Percentiles rank a stretch among this genome's conserved stretches.
phyloP scores from a whole-genome alignment of 2,113 vertebrate species.

The Eidolon helvum region DNA sequence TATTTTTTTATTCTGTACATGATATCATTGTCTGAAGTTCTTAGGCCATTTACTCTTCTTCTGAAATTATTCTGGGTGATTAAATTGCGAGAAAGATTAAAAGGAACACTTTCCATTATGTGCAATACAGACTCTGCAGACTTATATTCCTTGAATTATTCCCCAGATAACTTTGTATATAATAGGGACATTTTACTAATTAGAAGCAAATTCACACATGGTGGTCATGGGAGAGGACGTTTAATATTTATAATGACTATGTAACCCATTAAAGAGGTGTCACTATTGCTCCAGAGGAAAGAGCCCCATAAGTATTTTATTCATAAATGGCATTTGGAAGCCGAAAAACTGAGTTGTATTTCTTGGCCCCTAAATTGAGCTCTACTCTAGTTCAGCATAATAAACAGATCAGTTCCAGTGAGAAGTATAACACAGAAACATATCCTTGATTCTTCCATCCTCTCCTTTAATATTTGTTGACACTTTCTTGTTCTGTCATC shows the following conservation, averaged over 20 bases:
- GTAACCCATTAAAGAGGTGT: not conserved
- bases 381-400: not conserved
- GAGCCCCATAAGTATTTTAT: not conserved
- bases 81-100: constrained; percentile 79
- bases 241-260: not conserved
- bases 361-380: not conserved
- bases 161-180: constrained; percentile 67
- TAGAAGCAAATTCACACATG: not conserved
- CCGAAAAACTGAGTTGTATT: not conserved
- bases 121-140: constrained; percentile 76
- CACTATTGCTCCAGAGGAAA: not conserved
- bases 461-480: not conserved
- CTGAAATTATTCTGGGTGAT: constrained; percentile 75
- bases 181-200: constrained; percentile 72
- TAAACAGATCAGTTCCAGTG: not conserved
- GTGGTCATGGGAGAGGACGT: not conserved
- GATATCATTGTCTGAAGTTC: constrained; percentile 71
- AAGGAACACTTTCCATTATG: constrained; percentile 79
- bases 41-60: constrained; percentile 63
- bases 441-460: not conserved
- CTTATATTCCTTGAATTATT: constrained; percentile 71
- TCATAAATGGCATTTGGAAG: not conserved
- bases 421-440: no score
- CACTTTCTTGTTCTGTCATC: not conserved
- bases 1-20: constrained; percentile 46